These are phyloP conservation scores for Pelosia muscerda DNA, from an alignment of 2,888 invertebrate species.

Conservation along the genomic window DNA sequence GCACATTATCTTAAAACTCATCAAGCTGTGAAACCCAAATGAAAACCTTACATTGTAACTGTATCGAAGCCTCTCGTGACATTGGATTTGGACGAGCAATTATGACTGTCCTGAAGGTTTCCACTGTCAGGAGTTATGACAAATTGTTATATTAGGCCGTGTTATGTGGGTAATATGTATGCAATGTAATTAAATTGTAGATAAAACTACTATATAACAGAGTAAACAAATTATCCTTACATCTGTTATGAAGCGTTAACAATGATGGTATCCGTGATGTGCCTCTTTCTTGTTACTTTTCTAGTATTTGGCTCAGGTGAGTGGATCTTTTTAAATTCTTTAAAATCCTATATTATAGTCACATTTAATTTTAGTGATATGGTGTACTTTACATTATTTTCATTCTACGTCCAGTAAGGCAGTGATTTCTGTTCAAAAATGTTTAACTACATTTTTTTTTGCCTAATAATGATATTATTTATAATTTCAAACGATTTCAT, in stretches of 20 bases:
- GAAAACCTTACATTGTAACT: constrained; percentile 20
- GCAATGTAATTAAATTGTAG: constrained; percentile 11
- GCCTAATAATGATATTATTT: neutral
- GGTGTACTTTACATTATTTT: too few relatives aligned
- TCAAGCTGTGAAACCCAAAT: neutral
- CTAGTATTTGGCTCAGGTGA: constrained; percentile 32
- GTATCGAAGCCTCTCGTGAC: neutral
- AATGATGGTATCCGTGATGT: constrained; percentile 23
- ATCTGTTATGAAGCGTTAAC: constrained; percentile 15
- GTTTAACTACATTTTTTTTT: neutral
- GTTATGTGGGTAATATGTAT: constrained; percentile 68
- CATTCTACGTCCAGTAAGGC: neutral
- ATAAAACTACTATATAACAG: constrained; percentile 41
- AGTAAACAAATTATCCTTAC: constrained; percentile 12
- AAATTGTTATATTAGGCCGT: constrained; percentile 43
- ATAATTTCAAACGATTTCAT: too few relatives aligned
- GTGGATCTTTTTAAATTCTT: constrained; percentile 15
- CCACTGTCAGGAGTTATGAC: constrained; percentile 50
- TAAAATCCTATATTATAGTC: neutral
- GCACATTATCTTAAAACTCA: too few relatives aligned
- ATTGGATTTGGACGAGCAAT: constrained; percentile 39
- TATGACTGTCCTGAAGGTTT: constrained; percentile 35
- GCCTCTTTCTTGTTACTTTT: constrained; percentile 16
- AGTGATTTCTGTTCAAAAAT: neutral
- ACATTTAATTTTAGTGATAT: too few relatives aligned